Conservation (phyloP, 2,797 vertebrate genomes). For the Melopsittacus undulatus region DNA sequence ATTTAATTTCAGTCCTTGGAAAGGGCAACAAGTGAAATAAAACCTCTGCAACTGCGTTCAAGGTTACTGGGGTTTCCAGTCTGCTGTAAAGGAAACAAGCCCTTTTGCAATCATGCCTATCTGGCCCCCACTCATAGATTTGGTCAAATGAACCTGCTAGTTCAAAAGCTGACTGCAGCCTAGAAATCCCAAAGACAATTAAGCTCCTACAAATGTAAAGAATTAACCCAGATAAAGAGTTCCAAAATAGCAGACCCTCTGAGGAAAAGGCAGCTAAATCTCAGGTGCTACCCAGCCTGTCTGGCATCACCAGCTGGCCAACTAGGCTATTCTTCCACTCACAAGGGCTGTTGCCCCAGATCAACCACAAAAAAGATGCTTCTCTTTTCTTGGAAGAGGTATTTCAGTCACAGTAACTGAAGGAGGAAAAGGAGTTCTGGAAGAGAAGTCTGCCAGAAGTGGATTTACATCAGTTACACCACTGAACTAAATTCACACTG, state of each 20-base stretch:
- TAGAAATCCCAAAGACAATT: constrained; percentile 52
- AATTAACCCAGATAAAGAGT: constrained; percentile 20
- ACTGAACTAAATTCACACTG: not conserved
- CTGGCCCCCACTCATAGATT: not conserved
- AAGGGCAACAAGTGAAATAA: not conserved
- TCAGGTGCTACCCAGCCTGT: constrained; percentile 34
- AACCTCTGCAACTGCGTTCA: not conserved
- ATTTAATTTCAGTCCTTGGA: not conserved
- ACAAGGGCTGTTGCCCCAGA: not conserved
- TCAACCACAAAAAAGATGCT: not conserved
- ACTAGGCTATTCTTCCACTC: not conserved
- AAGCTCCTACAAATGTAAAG: constrained; percentile 2
- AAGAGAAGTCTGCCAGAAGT: not conserved
- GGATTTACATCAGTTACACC: not conserved
- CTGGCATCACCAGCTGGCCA: constrained; percentile 16
- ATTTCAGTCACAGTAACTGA: not conserved
- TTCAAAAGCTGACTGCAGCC: not conserved
- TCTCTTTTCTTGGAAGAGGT: not conserved
- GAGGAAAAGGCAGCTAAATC: constrained; percentile 16
- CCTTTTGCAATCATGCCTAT: not conserved
- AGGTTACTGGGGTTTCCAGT: constrained; percentile 11
- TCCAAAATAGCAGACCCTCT: constrained; percentile 22
- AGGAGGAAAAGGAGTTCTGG: not conserved
- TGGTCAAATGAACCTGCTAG: not conserved
- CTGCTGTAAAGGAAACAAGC: not conserved